phyloP scores from a whole-genome alignment of 2,888 invertebrate species.

The Anoplius nigerrimus region DNA sequence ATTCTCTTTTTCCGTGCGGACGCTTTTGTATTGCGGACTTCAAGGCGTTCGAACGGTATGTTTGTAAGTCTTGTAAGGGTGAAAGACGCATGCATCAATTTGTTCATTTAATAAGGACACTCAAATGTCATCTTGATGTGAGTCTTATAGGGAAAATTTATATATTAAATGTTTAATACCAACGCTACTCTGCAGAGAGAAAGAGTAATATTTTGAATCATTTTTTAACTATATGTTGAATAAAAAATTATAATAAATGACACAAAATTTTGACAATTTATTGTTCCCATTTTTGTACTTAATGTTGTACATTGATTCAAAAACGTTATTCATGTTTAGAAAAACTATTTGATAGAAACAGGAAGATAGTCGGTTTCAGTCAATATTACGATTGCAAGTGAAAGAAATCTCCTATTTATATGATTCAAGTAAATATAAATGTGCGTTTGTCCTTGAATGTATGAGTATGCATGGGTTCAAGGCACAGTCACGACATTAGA shows the following conservation, averaged over 20 bases:
- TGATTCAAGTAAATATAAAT: background rate
- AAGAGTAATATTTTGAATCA: constrained; percentile 14
- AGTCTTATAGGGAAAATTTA: constrained; percentile 12
- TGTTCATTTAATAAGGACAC: background rate
- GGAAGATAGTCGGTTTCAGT: too few species aligned
- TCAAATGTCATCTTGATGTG: constrained; percentile 12
- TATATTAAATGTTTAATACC: constrained; percentile 19
- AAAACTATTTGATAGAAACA: too few species aligned
- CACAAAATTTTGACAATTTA: background rate
- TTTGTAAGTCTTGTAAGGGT: background rate
- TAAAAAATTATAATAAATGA: constrained; percentile 12
- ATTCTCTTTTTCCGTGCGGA: constrained; percentile 19
- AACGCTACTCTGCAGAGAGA: constrained; percentile 1
- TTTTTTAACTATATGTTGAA: constrained; percentile 16
- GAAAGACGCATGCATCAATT: background rate
- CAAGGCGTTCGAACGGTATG: background rate
- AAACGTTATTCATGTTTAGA: too few species aligned
- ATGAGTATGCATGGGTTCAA: too few species aligned
- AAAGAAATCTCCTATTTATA: too few species aligned
- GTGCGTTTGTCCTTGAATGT: too few species aligned
- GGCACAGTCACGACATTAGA: too few species aligned
- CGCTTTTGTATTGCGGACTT: constrained; percentile 12
- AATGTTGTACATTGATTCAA: too few species aligned
- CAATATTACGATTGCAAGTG: too few species aligned
- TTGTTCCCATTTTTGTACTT: background rate